phyloP scores from a whole-genome alignment of 2,113 vertebrate genomes.

The Heterochromis multidens region DNA sequence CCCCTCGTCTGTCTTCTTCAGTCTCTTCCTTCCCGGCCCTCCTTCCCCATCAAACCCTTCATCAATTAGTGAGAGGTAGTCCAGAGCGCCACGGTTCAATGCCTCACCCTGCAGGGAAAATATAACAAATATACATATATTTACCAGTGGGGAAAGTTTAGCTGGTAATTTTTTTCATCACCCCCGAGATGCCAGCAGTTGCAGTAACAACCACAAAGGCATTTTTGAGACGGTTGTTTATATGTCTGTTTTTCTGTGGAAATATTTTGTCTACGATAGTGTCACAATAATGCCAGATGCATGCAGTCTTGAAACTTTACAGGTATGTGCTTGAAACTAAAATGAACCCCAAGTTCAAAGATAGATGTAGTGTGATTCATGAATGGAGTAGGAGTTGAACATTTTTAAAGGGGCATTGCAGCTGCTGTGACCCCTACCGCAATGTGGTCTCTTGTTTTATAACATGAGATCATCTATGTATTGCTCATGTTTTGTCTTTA shows the following conservation, averaged over 20 bases:
- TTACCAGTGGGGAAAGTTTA: neutral
- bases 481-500: neutral
- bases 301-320: neutral
- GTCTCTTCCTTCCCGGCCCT: constrained; percentile 70
- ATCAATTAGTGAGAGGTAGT: constrained; percentile 74
- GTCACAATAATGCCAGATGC: neutral
- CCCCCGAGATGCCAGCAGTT: neutral
- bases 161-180: neutral
- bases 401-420: too few species aligned
- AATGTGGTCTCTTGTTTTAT: neutral
- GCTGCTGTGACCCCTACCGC: neutral
- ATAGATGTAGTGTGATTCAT: neutral
- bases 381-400: neutral
- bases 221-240: neutral
- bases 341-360: neutral
- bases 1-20: constrained; percentile 80
- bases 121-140: neutral
- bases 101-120: constrained; percentile 63
- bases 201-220: neutral
- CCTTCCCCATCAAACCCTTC: constrained; percentile 70
- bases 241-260: neutral
- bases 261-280: neutral
- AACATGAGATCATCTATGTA: neutral
- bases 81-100: constrained; percentile 56
- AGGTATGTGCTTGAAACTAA: neutral